Evolutionary conservation across 2,888 invertebrate genomes (phyloP).

Genomic region (Geophilus truncorum): DNA sequence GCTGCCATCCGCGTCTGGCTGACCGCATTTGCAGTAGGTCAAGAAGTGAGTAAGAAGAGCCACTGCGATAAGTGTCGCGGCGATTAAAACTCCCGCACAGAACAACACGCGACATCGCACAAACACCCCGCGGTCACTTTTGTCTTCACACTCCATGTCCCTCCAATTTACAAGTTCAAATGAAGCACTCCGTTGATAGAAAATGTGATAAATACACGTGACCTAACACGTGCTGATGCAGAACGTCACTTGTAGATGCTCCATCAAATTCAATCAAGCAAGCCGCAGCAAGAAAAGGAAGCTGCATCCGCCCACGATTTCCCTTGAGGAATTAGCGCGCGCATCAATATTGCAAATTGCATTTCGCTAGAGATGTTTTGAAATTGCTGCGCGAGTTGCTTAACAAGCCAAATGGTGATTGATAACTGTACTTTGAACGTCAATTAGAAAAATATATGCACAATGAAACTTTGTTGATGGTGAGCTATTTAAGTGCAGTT

Average conservation of each 20-base stretch:
- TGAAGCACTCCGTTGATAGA: neutral
- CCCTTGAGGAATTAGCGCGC: slow-evolving; percentile 8
- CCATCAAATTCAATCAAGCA: neutral
- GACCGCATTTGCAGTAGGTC: neutral
- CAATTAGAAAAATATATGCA: neutral
- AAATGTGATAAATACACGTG: neutral
- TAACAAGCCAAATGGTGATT: neutral
- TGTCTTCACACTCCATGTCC: neutral
- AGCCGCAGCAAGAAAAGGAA: neutral
- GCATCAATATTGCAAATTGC: neutral
- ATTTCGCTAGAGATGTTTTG: neutral
- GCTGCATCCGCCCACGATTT: neutral
- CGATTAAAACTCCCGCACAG: neutral
- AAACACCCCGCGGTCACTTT: neutral
- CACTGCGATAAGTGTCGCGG: neutral
- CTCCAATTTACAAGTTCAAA: neutral
- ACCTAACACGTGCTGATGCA: neutral
- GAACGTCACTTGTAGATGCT: neutral
- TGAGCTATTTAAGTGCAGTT: neutral
- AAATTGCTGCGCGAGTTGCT: neutral
- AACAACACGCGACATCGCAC: neutral
- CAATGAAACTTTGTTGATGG: neutral
- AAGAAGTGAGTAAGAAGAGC: neutral
- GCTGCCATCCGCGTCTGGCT: neutral
- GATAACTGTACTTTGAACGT: neutral